phyloP scores from a whole-genome alignment of 2,888 invertebrate genomes.

The Tiphia femorata region DNA sequence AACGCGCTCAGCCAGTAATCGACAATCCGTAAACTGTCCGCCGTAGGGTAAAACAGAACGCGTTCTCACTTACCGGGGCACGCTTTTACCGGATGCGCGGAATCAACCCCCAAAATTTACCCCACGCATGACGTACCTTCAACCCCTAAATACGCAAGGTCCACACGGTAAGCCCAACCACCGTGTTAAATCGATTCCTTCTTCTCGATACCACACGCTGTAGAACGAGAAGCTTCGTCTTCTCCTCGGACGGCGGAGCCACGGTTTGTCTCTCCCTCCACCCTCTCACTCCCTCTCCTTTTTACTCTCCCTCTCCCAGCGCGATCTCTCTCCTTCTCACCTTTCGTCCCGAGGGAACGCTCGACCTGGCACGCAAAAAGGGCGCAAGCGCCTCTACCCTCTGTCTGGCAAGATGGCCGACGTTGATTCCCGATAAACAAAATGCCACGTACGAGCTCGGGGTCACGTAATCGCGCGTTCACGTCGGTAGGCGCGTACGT shows the following conservation, averaged over 20 bases:
- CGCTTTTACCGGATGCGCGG: no score
- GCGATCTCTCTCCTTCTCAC: conserved; percentile 2
- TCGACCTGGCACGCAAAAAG: conserved; percentile 22
- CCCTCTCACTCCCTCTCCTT: background rate
- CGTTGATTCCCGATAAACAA: conserved; percentile 46
- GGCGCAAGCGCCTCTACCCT: conserved; percentile 39
- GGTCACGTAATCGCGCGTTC: conserved; percentile 19
- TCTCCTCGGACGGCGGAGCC: conserved; percentile 28
- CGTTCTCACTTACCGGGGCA: no score
- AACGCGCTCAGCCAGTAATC: no score
- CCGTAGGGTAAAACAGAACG: no score
- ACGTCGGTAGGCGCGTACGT: conserved; percentile 25
- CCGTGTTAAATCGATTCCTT: no score
- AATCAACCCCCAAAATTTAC: no score
- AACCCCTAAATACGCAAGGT: no score
- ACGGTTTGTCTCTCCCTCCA: conserved; percentile 1
- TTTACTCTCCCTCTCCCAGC: background rate
- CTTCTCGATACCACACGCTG: no score
- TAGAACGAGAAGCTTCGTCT: no score
- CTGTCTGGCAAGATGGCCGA: conserved; percentile 47
- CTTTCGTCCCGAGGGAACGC: conserved; percentile 36
- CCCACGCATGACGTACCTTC: no score
- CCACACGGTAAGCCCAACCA: no score
- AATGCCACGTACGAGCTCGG: conserved; percentile 36
- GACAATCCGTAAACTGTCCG: no score